phyloP scores from a whole-genome alignment of 2,888 invertebrate species.

The Drosophila diplacantha region DNA sequence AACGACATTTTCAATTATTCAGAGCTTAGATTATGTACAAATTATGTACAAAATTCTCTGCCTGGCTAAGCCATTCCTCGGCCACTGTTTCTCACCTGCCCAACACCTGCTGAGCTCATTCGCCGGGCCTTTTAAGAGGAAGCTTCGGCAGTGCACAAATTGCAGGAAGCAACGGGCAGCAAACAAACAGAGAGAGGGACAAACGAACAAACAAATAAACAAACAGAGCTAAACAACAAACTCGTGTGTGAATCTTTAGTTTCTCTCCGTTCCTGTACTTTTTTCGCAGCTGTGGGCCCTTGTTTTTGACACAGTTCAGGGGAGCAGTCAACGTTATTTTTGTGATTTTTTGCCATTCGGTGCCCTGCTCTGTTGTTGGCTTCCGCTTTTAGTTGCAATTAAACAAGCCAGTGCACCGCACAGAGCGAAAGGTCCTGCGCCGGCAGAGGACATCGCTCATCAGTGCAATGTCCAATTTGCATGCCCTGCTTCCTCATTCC shows the following conservation, averaged over 20 bases:
- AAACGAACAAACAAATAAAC: slow-evolving; percentile 53
- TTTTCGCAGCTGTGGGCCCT: slow-evolving; percentile 29
- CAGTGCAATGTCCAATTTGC: slow-evolving; percentile 62
- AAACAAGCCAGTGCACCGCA: slow-evolving; percentile 65
- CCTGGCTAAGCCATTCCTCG: not conserved
- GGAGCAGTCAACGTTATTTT: slow-evolving; percentile 58
- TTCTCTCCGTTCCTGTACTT: slow-evolving; percentile 16
- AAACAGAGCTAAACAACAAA: slow-evolving; percentile 58
- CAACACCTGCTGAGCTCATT: slow-evolving; percentile 42
- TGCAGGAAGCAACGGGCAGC: slow-evolving; percentile 58
- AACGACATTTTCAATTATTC: rapidly evolving
- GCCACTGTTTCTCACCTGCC: slow-evolving; percentile 11
- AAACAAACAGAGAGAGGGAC: slow-evolving; percentile 37
- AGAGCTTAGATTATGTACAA: not conserved
- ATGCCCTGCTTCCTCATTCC: slow-evolving; percentile 24
- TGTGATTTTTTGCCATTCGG: slow-evolving; percentile 20
- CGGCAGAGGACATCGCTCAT: slow-evolving; percentile 57
- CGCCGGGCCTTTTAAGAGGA: slow-evolving; percentile 48
- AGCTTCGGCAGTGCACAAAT: slow-evolving; percentile 60
- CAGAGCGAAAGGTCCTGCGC: slow-evolving; percentile 36
- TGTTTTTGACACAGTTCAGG: slow-evolving; percentile 65
- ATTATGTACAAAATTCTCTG: not conserved
- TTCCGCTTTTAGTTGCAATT: slow-evolving; percentile 68
- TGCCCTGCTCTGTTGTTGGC: slow-evolving; percentile 26
- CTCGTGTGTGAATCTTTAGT: slow-evolving; percentile 41